Evolutionary conservation across 2,113 vertebrate species (phyloP), one percentile per base, ranked within the genome.

Genomic region (Silurus asotus): DNA sequence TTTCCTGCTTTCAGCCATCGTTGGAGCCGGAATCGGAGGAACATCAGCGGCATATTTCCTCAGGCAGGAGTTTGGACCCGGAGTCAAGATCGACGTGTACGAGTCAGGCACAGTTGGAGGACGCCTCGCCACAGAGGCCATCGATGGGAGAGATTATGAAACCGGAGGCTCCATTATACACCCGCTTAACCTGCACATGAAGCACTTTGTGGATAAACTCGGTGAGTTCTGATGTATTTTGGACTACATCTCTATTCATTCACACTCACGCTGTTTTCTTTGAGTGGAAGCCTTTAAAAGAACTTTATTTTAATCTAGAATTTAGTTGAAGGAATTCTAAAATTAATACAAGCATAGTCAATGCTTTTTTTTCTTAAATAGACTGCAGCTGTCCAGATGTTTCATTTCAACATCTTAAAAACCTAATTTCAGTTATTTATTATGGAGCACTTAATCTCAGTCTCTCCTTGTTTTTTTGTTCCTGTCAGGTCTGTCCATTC

Each of bases 161-260:
- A 93, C 92, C 0, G 98, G 97, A 77, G 98, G 96, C 0, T 55
- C 96, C 0, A 17, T 96, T 45, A 95, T 99, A 83, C 98, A 98
- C 89, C 97, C 97, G 17, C 93, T 99, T 51, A 98, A 99, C 92
- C 94, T 98, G 49, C 97, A 99, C 90, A 97, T 98, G 97, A 98
- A 98, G 89, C 94, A 96, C 28, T 98, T 99, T 86, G 93, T 97
- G 88, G 96, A 97, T 82, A 96, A 93, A 84, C 87, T 99, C 88
- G 97, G 98, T 98, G 93, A 90, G 95, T 61, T 74, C 77, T 19
- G 6, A 4, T 53, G 13, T n/a, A 8, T 11, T 10, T 49, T 74
- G 23, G 11, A 49, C 5, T 20, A 23, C 17, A 55, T 23, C 48
- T 10, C 55, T 20, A 37, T 19, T 79, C 8, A n/a, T 58, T 5